Evolutionary conservation across 1,140 invertebrate genomes (phyloP).

Genomic region (Leptinotarsa defecta): DNA sequence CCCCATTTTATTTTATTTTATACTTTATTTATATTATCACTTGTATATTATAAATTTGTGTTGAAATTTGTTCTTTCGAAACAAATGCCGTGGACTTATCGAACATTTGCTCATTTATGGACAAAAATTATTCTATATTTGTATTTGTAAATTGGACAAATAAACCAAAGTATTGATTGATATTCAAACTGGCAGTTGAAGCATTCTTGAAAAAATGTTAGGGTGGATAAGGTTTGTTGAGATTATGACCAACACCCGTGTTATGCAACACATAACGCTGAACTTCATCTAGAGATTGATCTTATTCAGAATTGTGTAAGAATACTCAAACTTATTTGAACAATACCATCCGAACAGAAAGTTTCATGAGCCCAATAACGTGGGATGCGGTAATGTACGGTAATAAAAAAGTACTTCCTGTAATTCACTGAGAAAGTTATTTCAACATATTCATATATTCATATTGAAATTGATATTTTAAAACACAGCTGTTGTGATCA

Average conservation of each 20-base stretch:
- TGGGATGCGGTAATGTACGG: constrained; percentile 4
- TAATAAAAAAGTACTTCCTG: constrained; percentile 12
- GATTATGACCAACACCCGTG: not conserved
- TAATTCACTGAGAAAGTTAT: not conserved
- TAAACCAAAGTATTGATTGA: too few relatives aligned
- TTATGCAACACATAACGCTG: not conserved
- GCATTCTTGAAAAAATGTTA: too few relatives aligned
- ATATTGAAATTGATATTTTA: not conserved
- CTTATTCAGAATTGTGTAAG: constrained; percentile 1
- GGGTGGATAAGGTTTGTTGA: too few relatives aligned
- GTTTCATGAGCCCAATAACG: constrained; percentile 7
- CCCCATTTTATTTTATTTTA: too few relatives aligned
- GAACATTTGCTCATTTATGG: too few relatives aligned
- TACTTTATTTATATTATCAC: too few relatives aligned
- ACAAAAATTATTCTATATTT: too few relatives aligned
- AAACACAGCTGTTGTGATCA: not conserved
- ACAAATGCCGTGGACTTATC: too few relatives aligned
- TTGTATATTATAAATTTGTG: too few relatives aligned
- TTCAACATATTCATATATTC: not conserved
- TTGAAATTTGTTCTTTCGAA: too few relatives aligned
- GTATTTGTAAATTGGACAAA: too few relatives aligned
- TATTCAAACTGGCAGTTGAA: not conserved
- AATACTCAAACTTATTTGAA: not conserved
- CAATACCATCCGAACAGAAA: constrained; percentile 13
- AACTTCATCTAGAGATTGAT: not conserved